Percentiles rank a stretch among this genome's conserved stretches.
Conservation (phyloP, 2,888 invertebrate genomes). For the Euproctis similis region DNA sequence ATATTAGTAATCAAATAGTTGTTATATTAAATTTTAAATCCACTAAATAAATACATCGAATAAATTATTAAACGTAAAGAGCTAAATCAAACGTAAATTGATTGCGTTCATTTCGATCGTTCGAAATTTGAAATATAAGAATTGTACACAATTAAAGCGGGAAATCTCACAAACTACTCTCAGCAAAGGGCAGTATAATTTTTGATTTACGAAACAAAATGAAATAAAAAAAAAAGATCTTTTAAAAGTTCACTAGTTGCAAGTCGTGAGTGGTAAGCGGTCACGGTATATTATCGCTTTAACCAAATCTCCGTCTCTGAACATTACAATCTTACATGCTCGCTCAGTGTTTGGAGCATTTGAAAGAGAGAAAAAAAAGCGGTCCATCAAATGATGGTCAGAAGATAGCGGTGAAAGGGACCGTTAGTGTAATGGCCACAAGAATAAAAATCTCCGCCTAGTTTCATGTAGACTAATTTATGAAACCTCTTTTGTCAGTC, state of each 20-base stretch:
- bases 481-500: constrained; percentile 29
- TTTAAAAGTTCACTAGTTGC: constrained; percentile 52
- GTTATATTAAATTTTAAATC: no score
- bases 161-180: no score
- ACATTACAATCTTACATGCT: constrained; percentile 71
- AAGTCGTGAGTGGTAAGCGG: constrained; percentile 61
- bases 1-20: no score
- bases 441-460: constrained; percentile 52
- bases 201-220: constrained; percentile 35
- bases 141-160: no score
- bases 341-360: constrained; percentile 67
- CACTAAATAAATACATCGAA: no score
- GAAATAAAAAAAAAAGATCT: no score
- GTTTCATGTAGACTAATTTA: constrained; percentile 45
- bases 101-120: no score
- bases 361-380: constrained; percentile 55
- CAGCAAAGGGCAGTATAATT: constrained; percentile 38
- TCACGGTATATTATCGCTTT: constrained; percentile 69
- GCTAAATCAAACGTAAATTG: no score
- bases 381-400: constrained; percentile 69
- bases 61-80: no score
- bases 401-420: constrained; percentile 73
- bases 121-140: no score
- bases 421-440: constrained; percentile 68
- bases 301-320: constrained; percentile 61